A percentile compares a stretch with the other conserved stretches of the same genome.
phyloP scores from a whole-genome alignment of 2,797 vertebrate genomes.

The Dromococcyx pavoninus region DNA sequence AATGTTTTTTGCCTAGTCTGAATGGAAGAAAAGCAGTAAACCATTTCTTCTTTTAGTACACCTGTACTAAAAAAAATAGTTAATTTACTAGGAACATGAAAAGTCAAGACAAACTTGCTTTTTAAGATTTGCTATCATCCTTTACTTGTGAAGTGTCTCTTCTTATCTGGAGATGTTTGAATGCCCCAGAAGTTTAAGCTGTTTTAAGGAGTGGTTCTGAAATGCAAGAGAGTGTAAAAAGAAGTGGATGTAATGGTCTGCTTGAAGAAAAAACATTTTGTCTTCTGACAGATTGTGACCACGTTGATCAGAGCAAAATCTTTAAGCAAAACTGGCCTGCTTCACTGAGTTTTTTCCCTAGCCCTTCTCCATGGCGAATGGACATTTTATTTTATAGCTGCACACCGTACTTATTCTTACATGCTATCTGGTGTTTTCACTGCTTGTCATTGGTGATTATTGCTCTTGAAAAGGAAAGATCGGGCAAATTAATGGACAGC shows the following conservation, averaged over 20 bases:
- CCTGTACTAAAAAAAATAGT: background rate
- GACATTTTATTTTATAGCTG: background rate
- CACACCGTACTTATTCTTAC: background rate
- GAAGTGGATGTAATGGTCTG: background rate
- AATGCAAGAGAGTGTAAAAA: background rate
- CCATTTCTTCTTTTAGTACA: background rate
- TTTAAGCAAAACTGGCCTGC: background rate
- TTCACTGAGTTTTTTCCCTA: background rate
- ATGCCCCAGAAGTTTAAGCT: background rate
- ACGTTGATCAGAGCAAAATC: background rate
- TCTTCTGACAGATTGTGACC: background rate
- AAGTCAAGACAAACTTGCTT: background rate
- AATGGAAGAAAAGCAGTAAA: background rate
- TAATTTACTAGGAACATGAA: background rate
- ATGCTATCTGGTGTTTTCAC: background rate
- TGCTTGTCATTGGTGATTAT: background rate
- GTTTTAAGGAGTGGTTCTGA: background rate
- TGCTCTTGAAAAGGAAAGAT: background rate
- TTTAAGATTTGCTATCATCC: background rate
- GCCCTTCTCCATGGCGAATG: background rate
- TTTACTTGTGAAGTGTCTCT: background rate
- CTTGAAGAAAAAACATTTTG: background rate
- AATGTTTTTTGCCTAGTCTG: background rate
- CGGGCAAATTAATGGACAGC: background rate
- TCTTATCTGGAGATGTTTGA: background rate